Percentiles rank a stretch among this genome's conserved stretches.
These are phyloP conservation scores for Mesitornis unicolor DNA, from an alignment of 2,113 vertebrate species.

Conservation along the genomic window DNA sequence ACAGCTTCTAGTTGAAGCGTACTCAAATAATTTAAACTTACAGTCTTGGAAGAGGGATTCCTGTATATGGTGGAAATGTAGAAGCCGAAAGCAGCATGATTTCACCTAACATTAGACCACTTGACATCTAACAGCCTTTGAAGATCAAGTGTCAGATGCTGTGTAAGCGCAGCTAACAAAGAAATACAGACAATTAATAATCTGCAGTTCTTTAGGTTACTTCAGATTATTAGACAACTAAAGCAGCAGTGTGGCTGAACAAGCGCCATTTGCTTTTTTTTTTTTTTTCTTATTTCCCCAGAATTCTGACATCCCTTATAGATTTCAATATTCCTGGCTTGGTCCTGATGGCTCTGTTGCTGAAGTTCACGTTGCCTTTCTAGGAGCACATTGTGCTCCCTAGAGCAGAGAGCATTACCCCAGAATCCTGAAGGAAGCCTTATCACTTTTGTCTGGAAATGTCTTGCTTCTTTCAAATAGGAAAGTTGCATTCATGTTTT, in stretches of 20 bases:
- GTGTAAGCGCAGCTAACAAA: neutral
- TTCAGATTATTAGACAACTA: neutral
- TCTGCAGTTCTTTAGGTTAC: neutral
- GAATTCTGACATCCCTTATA: neutral
- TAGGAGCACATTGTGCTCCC: neutral
- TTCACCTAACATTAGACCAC: neutral
- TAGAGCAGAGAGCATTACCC: neutral
- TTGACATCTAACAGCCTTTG: neutral
- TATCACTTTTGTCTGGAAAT: neutral
- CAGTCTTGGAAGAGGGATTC: neutral
- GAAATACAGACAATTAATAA: neutral
- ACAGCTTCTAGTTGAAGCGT: neutral
- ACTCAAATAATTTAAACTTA: neutral
- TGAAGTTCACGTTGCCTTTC: neutral
- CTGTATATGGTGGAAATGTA: neutral
- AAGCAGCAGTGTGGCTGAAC: neutral
- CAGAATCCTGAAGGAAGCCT: neutral
- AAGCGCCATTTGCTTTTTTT: neutral
- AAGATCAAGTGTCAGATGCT: neutral
- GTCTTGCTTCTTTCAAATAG: neutral
- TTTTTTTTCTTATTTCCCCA: rapidly evolving
- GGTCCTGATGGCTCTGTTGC: neutral
- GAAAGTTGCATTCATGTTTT: neutral
- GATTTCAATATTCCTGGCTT: neutral
- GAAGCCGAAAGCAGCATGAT: neutral